phyloP scores from a whole-genome alignment of 2,888 invertebrate species.

The Omphaloscelis lunosa region DNA sequence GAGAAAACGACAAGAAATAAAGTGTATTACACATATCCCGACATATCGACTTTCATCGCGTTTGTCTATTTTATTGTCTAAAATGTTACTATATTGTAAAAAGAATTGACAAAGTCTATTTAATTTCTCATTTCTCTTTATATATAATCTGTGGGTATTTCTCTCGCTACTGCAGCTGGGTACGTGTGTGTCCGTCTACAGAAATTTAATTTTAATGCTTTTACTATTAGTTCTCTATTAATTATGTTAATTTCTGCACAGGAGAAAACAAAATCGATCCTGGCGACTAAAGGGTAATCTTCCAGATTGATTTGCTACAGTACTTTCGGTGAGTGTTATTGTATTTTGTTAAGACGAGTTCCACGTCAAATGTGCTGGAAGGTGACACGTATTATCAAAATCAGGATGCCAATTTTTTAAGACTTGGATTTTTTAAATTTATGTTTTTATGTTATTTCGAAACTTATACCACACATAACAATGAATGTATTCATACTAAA shows the following conservation, averaged over 20 bases:
- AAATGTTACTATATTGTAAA: conserved; percentile 42
- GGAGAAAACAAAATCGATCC: conserved; percentile 85
- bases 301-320: conserved; percentile 89
- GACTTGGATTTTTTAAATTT: conserved; percentile 25
- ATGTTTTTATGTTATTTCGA: conserved; percentile 6
- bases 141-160: conserved; percentile 78
- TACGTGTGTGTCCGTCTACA: conserved; percentile 79
- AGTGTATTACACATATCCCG: background rate
- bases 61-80: background rate
- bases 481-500: background rate
- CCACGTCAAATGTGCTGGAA: conserved; percentile 91
- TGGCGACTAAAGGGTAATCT: conserved; percentile 86
- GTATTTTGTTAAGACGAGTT: conserved; percentile 83
- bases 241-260: conserved; percentile 77
- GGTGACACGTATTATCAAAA: conserved; percentile 90
- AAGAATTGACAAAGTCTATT: background rate
- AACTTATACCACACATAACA: background rate
- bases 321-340: conserved; percentile 86
- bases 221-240: conserved; percentile 70
- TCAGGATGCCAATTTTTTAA: conserved; percentile 77
- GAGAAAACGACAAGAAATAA: background rate
- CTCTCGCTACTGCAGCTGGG: conserved; percentile 88
- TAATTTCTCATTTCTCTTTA: conserved; percentile 15
- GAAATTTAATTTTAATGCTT: conserved; percentile 73
- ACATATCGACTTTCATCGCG: background rate